Evolutionary conservation across 2,113 vertebrate genomes (phyloP).

Genomic region (Corvus cornix): DNA sequence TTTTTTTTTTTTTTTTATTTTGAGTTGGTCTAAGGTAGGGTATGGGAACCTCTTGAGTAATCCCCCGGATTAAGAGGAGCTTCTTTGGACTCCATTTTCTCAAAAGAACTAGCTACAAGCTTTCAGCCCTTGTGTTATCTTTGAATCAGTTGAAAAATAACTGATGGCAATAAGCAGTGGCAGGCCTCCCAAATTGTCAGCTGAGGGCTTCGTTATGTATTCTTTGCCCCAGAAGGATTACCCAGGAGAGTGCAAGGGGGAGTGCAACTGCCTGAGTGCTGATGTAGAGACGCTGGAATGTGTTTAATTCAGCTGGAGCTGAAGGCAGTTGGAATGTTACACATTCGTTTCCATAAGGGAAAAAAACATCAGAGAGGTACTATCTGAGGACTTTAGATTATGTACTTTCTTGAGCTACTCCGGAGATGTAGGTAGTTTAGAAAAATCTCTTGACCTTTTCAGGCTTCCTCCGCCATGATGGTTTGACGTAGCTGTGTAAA

Average conservation of each 20-base stretch:
- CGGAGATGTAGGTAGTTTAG: conserved; percentile 1
- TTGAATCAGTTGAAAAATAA: conserved; percentile 30
- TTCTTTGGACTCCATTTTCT: not conserved
- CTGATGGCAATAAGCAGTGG: conserved; percentile 7
- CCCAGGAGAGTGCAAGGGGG: not conserved
- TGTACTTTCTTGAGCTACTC: conserved; percentile 7
- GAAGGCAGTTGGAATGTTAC: conserved; percentile 23
- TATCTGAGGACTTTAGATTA: not conserved
- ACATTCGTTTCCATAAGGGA: not conserved
- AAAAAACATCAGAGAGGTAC: not conserved
- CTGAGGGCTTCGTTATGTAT: conserved; percentile 7
- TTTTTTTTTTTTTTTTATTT: not conserved
- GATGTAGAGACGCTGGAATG: not conserved
- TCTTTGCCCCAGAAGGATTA: conserved; percentile 17
- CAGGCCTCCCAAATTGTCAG: conserved; percentile 3
- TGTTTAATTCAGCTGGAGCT: conserved; percentile 58
- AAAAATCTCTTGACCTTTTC: conserved; percentile 63
- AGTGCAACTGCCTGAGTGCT: not conserved
- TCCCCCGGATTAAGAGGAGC: not conserved
- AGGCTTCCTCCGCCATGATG: conserved; percentile 18
- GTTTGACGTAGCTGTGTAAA: not conserved
- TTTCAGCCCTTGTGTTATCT: not conserved
- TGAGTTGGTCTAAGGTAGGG: not conserved
- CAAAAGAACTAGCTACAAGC: not conserved
- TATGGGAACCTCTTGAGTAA: not conserved